These are phyloP conservation scores for Semicossyphus pulcher DNA, from an alignment of 2,113 vertebrate genomes.

Conservation along the genomic window DNA sequence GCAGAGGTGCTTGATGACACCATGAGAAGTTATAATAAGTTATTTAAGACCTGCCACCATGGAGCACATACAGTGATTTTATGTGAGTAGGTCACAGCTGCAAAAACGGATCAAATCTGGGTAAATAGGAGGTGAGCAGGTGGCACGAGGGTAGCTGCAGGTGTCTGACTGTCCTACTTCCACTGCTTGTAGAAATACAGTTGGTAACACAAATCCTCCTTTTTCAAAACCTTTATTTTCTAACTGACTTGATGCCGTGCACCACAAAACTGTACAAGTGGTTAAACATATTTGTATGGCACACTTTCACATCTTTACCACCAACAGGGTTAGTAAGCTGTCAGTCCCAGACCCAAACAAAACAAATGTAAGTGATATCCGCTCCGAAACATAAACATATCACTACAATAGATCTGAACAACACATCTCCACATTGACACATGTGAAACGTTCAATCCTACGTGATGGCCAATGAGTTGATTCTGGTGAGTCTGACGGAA, in stretches of 20 bases:
- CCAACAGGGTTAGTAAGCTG: not conserved
- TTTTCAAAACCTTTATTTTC: conserved; percentile 23
- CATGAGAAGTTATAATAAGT: not conserved
- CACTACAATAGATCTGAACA: no score
- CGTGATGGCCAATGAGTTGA: no score
- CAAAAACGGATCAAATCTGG: not conserved
- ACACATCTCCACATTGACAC: no score
- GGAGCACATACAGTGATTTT: not conserved
- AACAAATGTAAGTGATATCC: no score
- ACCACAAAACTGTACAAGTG: no score
- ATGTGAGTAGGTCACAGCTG: conserved; percentile 18
- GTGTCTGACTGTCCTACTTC: conserved; percentile 40
- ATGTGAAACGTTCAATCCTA: no score
- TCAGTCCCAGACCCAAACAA: not conserved
- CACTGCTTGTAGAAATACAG: conserved; percentile 11
- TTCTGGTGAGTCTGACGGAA: no score
- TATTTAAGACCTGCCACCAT: no score
- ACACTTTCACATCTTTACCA: not conserved
- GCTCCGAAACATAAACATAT: no score
- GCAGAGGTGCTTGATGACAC: not conserved
- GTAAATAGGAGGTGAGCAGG: conserved; percentile 28
- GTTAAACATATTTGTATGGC: conserved; percentile 6
- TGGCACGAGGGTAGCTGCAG: conserved; percentile 37
- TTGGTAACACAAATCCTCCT: not conserved
- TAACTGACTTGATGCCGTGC: conserved; percentile 1